Conservation (phyloP, 1,140 invertebrate genomes). For the Trigoniulus corallinus region DNA sequence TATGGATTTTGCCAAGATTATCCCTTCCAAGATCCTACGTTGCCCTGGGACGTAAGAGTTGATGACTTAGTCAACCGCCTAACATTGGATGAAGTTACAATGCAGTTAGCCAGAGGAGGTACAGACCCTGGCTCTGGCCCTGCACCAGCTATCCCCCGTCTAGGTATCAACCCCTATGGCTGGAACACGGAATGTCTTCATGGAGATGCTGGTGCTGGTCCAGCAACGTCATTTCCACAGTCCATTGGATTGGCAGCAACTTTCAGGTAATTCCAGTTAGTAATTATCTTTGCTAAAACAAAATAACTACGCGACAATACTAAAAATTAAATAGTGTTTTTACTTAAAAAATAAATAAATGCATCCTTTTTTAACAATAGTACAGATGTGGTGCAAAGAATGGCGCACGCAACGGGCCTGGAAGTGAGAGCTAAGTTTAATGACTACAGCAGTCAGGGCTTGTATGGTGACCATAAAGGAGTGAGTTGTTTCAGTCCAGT, state of each 20-base stretch:
- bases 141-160: conserved; percentile 18
- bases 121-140: conserved; percentile 15
- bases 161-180: conserved; percentile 21
- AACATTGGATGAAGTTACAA: conserved; percentile 19
- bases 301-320: too few species aligned
- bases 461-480: conserved; percentile 18
- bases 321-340: neutral
- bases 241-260: conserved; percentile 21
- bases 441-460: conserved; percentile 15
- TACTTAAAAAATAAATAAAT: neutral
- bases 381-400: conserved; percentile 14
- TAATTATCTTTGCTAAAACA: neutral
- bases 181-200: conserved; percentile 24
- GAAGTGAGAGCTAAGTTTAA: conserved; percentile 23
- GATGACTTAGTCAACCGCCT: conserved; percentile 20
- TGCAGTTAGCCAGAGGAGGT: conserved; percentile 22
- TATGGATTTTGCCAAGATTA: conserved; percentile 4
- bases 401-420: conserved; percentile 19
- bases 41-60: conserved; percentile 21
- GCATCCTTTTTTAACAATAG: conserved; percentile 7
- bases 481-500: conserved; percentile 24
- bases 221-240: conserved; percentile 22
- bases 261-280: conserved; percentile 17
- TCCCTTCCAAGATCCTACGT: conserved; percentile 20
- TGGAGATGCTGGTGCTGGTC: conserved; percentile 16